phyloP scores from a whole-genome alignment of 1,140 invertebrate species.

The Globodera rostochiensis region DNA sequence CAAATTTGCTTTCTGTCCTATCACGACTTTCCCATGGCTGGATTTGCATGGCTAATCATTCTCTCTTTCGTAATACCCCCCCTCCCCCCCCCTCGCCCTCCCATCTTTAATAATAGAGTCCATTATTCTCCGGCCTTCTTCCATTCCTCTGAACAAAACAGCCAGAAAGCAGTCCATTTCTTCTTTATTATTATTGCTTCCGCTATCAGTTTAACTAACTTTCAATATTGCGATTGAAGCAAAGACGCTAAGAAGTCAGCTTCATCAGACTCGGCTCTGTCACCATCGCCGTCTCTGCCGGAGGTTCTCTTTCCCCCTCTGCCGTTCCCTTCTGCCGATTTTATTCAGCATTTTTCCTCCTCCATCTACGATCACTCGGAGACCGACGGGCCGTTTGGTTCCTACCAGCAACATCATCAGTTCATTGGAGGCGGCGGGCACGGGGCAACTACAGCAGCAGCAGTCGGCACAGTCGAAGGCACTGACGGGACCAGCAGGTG shows the following conservation, averaged over 20 bases:
- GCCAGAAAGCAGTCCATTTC: neutral
- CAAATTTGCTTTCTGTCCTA: neutral
- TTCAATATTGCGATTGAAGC: neutral
- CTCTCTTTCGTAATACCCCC: too few relatives aligned
- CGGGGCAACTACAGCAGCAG: neutral
- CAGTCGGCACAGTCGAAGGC: neutral
- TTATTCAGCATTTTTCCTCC: neutral
- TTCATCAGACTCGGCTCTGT: neutral
- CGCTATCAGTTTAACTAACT: neutral
- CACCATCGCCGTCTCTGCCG: neutral
- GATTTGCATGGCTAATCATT: constrained; percentile 16
- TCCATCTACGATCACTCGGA: neutral
- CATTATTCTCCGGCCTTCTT: neutral
- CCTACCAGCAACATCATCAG: neutral
- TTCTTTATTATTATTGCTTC: neutral
- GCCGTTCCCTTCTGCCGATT: neutral
- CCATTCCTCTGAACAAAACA: neutral
- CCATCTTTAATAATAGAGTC: neutral
- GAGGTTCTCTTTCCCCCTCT: neutral
- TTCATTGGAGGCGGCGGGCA: neutral
- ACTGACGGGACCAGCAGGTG: neutral
- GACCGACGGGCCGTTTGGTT: neutral
- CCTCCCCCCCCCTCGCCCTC: neutral
- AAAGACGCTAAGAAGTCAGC: constrained; percentile 1
- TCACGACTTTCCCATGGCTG: constrained; percentile 2